Percentiles rank a stretch among this genome's conserved stretches.
phyloP scores from a whole-genome alignment of 2,797 vertebrate genomes.

The Melanotaenia pygmaea region DNA sequence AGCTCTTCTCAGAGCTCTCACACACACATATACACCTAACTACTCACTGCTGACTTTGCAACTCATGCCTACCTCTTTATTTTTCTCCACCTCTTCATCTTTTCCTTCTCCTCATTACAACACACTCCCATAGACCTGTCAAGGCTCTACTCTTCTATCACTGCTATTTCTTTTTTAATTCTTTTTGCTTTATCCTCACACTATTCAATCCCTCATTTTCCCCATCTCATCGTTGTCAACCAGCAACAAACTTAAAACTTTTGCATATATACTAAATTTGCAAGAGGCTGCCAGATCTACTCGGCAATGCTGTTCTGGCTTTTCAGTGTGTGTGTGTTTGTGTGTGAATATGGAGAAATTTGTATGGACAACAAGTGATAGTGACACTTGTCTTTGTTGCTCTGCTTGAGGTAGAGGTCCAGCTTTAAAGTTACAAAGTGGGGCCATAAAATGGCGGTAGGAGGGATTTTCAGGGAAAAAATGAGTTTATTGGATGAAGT shows the following conservation, averaged over 20 bases:
- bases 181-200: conserved; percentile 6
- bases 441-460: conserved; percentile 21
- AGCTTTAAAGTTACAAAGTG: conserved; percentile 25
- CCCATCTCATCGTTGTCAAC: conserved; percentile 36
- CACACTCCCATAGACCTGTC: conserved; percentile 40
- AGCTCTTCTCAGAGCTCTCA: neutral
- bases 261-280: conserved; percentile 42
- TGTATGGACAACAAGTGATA: no score
- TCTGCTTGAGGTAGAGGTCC: conserved; percentile 33
- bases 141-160: conserved; percentile 15
- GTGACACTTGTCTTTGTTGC: conserved; percentile 37
- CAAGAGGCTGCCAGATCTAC: conserved; percentile 18
- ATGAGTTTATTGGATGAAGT: conserved; percentile 30
- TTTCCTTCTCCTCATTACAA: conserved; percentile 32
- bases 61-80: conserved; percentile 32
- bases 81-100: conserved; percentile 37
- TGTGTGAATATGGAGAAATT: conserved; percentile 1
- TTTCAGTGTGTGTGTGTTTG: conserved; percentile 16
- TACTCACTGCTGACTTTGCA: conserved; percentile 63
- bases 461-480: conserved; percentile 25
- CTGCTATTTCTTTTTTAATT: conserved; percentile 6
- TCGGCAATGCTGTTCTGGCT: conserved; percentile 19
- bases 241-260: conserved; percentile 21
- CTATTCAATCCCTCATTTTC: conserved; percentile 2
- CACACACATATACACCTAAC: conserved; percentile 31